Conservation (phyloP, 2,888 invertebrate genomes). For the Heliothis peltigera region DNA sequence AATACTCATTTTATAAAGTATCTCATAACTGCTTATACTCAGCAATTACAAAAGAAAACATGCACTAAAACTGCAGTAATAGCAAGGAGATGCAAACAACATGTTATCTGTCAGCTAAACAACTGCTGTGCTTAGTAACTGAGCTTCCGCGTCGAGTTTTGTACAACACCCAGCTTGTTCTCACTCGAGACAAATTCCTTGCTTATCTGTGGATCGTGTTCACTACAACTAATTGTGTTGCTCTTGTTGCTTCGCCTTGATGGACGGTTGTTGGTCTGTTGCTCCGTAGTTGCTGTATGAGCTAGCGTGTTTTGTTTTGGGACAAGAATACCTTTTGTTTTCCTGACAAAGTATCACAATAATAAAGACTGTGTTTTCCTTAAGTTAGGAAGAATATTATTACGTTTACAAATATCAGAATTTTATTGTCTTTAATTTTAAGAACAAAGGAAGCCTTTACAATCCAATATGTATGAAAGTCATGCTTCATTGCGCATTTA, state of each 20-base stretch:
- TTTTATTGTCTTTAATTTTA: no score
- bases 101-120: constrained; percentile 15
- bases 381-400: no score
- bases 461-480: no score
- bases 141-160: constrained; percentile 35
- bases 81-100: constrained; percentile 7
- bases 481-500: no score
- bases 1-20: background rate
- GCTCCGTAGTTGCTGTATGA: background rate
- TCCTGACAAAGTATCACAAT: background rate
- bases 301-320: background rate
- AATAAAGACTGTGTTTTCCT: no score
- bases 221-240: constrained; percentile 30
- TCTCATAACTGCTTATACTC: background rate
- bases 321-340: background rate
- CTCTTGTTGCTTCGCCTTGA: constrained; percentile 2
- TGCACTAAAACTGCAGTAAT: background rate
- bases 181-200: constrained; percentile 50
- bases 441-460: no score
- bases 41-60: constrained; percentile 1
- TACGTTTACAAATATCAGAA: no score
- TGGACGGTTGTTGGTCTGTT: constrained; percentile 1
- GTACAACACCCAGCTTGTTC: constrained; percentile 20
- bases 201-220: constrained; percentile 46
- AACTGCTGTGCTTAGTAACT: constrained; percentile 19